Base-by-base conservation (phyloP, 2,113 vertebrate species). In the Panurus biarmicus region DNA sequence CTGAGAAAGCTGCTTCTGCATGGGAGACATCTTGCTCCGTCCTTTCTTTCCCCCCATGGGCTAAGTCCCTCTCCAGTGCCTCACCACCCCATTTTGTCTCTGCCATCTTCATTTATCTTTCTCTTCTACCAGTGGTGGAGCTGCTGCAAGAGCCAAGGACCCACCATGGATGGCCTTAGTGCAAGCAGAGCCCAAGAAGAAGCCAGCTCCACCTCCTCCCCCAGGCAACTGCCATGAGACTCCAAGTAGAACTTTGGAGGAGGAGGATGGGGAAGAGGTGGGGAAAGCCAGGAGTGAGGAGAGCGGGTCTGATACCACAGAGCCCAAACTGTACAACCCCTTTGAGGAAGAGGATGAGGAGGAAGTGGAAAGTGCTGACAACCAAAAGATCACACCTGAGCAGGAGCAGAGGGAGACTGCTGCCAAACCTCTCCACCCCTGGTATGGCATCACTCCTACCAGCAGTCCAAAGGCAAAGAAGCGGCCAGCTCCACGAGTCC, bases 101-200 rank as follows among this genome's bases (percentile, higher is more conserved):
- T 82, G 38, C 29, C 51, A 58, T 28, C 29, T 74, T 2, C 1
- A 14, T 36, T 14, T 83, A 35, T 78, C n/a, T 78, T 66, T 90
- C 56, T 89, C 38, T 79, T 50, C 57, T 66, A 25, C 31, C 71
- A 98, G 98, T 69, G 85, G 70, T 5, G 96, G 94, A 71, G 51
- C 90, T 26, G 90, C 91, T 51, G 87, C 82, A 42, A 98, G 98
- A 97, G 96, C 98, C 92, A 99, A 99, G 97, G 98, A 99, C 81
- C 99, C 99, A 12, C 99, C 99, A 1, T 99, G 99, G 99, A 98
- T 99, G 87, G 96, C 98, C 8, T 97, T 99, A 94, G 99, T 99
- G 75, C 98, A 99, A 79, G 97, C 98, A 74, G 98, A 99, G 91
- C 22, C 98, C 80, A 99, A 98, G 97, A 99, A 98, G 98, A 99